Percentiles rank a stretch among this genome's conserved stretches.
phyloP scores from a whole-genome alignment of 1,140 invertebrate genomes.

The Araneus ventricosus region DNA sequence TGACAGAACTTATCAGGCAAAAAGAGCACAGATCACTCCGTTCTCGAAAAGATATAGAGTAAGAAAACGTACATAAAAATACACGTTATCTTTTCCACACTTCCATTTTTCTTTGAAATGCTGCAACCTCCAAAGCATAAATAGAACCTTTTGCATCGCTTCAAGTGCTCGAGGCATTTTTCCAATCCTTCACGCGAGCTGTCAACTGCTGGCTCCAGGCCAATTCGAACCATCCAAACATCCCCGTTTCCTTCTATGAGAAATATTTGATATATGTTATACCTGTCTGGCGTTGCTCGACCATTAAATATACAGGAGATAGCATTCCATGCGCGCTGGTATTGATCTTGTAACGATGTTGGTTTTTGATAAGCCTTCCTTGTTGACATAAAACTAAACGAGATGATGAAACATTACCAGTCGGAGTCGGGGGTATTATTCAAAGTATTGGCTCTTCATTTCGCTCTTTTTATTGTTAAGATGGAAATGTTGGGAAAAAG shows the following conservation, averaged over 20 bases:
- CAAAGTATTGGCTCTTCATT: not conserved
- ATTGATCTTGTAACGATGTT: not conserved
- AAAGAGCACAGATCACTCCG: constrained; percentile 12
- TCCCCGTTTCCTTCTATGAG: not conserved
- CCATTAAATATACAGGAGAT: constrained; percentile 17
- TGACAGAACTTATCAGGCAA: constrained; percentile 5
- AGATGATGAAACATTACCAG: not conserved
- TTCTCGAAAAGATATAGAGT: not conserved
- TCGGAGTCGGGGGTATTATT: too few relatives aligned
- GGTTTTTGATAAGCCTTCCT: not conserved
- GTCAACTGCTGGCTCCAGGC: constrained; percentile 34
- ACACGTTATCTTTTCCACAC: constrained; percentile 37
- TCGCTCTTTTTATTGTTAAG: not conserved
- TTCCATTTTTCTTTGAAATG: constrained; percentile 7
- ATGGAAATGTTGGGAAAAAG: not conserved
- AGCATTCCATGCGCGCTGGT: not conserved
- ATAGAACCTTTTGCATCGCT: constrained; percentile 60
- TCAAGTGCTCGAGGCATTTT: constrained; percentile 56
- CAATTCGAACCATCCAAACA: constrained; percentile 37
- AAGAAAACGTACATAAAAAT: constrained; percentile 45
- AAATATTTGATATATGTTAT: constrained; percentile 26
- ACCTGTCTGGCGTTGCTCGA: not conserved
- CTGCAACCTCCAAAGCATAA: constrained; percentile 18
- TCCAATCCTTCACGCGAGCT: constrained; percentile 35
- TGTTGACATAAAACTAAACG: not conserved